These are phyloP conservation scores for Manacus vitellinus DNA, from an alignment of 2,113 vertebrate genomes.

Conservation along the genomic window DNA sequence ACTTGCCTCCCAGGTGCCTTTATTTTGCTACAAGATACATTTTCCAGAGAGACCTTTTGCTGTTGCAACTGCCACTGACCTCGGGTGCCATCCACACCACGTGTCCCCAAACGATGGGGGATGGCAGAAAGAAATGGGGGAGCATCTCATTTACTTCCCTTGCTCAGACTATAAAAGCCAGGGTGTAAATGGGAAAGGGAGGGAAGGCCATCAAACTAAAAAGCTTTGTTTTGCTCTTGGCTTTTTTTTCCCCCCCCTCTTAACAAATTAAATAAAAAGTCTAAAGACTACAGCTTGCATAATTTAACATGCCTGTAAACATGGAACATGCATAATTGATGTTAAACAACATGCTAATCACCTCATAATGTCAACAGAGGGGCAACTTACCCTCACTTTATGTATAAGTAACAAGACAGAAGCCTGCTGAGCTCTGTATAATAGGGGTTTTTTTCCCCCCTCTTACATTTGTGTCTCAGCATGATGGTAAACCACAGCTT, in stretches of 20 bases:
- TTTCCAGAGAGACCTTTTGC: background rate
- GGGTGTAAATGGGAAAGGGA: background rate
- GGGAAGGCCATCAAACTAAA: background rate
- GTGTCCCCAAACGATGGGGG: accelerated
- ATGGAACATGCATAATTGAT: constrained; percentile 63
- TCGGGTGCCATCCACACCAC: accelerated
- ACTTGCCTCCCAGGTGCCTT: background rate
- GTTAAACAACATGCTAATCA: constrained; percentile 59
- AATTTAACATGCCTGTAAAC: constrained; percentile 59
- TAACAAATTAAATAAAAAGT: constrained; percentile 30
- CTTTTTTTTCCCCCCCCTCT: background rate
- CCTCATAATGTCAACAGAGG: constrained; percentile 21
- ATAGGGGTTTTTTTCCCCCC: background rate
- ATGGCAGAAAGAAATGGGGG: background rate
- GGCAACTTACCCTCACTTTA: background rate
- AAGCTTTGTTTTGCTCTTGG: background rate
- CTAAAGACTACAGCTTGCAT: constrained; percentile 57
- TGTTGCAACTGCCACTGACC: background rate
- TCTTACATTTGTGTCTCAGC: constrained; percentile 8
- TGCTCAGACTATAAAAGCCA: background rate
- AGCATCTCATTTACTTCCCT: background rate
- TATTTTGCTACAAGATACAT: accelerated
- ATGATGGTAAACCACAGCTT: constrained; percentile 11
- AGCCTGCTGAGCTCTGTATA: constrained; percentile 39
- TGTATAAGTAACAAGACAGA: constrained; percentile 54